Percentiles rank a stretch among this genome's conserved stretches.
Evolutionary conservation across 2,113 vertebrate genomes (phyloP).

Genomic region (Poicephalus gulielmi): DNA sequence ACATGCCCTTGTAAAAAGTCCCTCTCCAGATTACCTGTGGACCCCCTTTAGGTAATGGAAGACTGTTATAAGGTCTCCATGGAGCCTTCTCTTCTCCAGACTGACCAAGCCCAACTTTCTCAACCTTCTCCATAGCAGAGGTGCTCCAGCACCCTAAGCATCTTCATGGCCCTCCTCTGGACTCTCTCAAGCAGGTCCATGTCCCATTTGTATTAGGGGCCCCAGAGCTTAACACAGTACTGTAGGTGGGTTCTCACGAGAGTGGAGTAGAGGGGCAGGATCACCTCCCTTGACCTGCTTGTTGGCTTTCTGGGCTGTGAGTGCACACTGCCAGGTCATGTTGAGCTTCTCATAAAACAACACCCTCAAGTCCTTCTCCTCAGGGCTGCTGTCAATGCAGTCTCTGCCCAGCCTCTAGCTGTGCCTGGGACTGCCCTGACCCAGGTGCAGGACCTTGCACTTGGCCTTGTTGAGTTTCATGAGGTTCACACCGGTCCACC

Average conservation of each 20-base stretch:
- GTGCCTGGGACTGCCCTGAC: not conserved
- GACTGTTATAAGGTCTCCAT: not conserved
- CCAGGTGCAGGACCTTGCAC: not conserved
- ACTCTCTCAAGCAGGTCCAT: not conserved
- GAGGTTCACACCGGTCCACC: not conserved
- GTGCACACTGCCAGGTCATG: not conserved
- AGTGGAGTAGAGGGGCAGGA: not conserved
- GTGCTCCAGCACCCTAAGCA: not conserved
- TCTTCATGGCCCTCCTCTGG: not conserved
- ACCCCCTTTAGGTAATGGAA: not conserved
- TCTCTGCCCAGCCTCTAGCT: not conserved
- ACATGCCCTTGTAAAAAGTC: not conserved
- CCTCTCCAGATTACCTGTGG: not conserved
- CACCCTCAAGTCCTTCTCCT: not conserved
- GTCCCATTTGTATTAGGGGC: not conserved
- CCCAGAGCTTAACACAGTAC: not conserved
- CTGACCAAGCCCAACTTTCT: not conserved
- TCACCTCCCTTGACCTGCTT: not conserved
- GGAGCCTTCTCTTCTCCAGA: not conserved
- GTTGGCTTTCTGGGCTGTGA: not conserved
- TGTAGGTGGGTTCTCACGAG: not conserved
- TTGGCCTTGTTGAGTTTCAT: not conserved
- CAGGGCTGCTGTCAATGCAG: not conserved
- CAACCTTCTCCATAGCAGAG: not conserved
- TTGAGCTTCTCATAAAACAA: not conserved